A percentile compares a stretch with the other conserved stretches of the same genome.
Conservation (phyloP, 2,113 vertebrate genomes). For the Eubucco bourcierii region DNA sequence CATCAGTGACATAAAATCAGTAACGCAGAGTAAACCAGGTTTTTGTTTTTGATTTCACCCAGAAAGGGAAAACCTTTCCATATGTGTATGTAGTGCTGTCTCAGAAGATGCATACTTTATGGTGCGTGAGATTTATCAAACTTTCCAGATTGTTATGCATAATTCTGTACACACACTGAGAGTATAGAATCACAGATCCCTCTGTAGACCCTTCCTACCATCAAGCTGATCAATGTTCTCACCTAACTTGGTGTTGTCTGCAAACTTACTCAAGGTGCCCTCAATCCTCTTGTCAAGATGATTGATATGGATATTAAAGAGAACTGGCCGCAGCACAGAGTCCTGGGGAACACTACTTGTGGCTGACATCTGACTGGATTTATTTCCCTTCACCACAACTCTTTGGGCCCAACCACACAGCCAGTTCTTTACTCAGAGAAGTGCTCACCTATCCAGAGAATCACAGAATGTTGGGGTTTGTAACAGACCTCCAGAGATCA, state of each 20-base stretch:
- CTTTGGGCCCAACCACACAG: rapidly evolving
- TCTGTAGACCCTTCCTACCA: background rate
- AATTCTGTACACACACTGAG: background rate
- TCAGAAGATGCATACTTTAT: background rate
- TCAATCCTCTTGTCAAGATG: rapidly evolving
- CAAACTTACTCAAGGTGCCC: background rate
- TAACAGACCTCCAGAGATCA: too few relatives aligned
- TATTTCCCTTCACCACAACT: background rate
- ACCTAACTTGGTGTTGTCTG: rapidly evolving
- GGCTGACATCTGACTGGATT: rapidly evolving
- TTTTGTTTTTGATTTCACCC: background rate
- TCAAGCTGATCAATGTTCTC: rapidly evolving
- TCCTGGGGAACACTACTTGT: background rate
- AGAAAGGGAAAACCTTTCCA: background rate
- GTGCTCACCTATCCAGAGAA: too few relatives aligned
- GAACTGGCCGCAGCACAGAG: rapidly evolving
- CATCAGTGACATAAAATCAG: background rate
- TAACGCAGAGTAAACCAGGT: background rate
- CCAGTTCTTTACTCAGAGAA: rapidly evolving
- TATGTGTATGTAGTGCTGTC: background rate
- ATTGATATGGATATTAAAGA: background rate
- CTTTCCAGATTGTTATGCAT: background rate
- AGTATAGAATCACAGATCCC: background rate
- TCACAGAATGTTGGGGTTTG: too few relatives aligned
- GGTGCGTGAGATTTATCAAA: background rate